Evolutionary conservation across 2,113 vertebrate species (phyloP).

Genomic region (Fregetta grallaria): DNA sequence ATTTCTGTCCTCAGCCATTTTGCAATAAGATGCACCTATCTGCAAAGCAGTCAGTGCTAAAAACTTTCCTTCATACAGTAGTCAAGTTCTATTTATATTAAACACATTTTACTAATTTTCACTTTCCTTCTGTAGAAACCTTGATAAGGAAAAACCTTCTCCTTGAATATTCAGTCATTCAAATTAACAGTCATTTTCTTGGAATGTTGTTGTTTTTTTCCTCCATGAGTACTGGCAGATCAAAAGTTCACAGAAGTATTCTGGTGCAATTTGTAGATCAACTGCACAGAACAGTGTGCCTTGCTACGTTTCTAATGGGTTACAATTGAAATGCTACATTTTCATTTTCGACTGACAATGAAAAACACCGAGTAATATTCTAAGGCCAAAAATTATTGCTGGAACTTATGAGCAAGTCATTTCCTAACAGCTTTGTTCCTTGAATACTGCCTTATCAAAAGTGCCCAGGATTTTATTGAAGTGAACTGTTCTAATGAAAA

Average conservation of each 20-base stretch:
- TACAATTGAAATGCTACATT: conserved; percentile 75
- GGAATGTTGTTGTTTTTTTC: conserved; percentile 39
- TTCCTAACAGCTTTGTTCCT: conserved; percentile 71
- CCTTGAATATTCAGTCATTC: conserved; percentile 61
- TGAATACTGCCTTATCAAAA: conserved; percentile 69
- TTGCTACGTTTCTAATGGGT: conserved; percentile 63
- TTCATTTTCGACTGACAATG: conserved; percentile 76
- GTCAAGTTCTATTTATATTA: conserved; percentile 59
- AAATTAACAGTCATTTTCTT: conserved; percentile 72
- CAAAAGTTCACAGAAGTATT: conserved; percentile 73
- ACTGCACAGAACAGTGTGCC: conserved; percentile 54
- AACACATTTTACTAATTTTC: conserved; percentile 61
- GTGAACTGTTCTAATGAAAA: conserved; percentile 70
- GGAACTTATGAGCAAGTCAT: conserved; percentile 67
- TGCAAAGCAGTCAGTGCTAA: conserved; percentile 7
- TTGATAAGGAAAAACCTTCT: conserved; percentile 70
- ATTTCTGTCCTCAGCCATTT: not conserved
- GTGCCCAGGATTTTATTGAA: conserved; percentile 64
- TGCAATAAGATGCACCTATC: conserved; percentile 4
- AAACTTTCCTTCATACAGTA: not conserved
- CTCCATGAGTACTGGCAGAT: conserved; percentile 52
- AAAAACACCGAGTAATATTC: conserved; percentile 70
- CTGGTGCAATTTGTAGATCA: conserved; percentile 74
- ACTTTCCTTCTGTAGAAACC: conserved; percentile 63
- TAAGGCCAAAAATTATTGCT: conserved; percentile 73